Evolutionary conservation across 2,113 vertebrate species (phyloP).

Genomic region (Garra rufa): DNA sequence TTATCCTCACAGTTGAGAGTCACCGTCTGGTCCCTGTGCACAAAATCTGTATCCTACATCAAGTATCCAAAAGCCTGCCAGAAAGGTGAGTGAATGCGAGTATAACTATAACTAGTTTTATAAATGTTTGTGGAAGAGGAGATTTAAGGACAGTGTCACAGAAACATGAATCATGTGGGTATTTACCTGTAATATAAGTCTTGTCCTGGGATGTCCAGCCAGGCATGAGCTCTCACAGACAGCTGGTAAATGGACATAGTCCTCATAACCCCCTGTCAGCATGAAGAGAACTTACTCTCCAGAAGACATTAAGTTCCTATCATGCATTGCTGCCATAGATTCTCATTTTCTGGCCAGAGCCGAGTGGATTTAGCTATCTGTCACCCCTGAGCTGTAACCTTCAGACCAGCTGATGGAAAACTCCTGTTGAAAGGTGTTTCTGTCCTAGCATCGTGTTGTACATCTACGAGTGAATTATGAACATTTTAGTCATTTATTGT

Average conservation of each 20-base stretch:
- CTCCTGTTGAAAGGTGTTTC: background rate
- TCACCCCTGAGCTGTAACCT: background rate
- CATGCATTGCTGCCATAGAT: constrained; percentile 21
- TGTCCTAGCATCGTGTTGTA: background rate
- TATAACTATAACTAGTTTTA: background rate
- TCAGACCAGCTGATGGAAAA: constrained; percentile 12
- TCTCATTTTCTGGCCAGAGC: background rate
- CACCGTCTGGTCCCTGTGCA: constrained; percentile 97
- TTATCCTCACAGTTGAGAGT: constrained; percentile 84
- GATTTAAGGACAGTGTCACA: constrained; percentile 66
- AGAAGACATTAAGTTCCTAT: constrained; percentile 65
- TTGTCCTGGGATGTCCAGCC: constrained; percentile 55
- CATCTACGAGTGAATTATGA: background rate
- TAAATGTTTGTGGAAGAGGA: constrained; percentile 44
- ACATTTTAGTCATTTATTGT: background rate
- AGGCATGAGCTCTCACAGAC: constrained; percentile 64
- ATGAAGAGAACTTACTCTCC: constrained; percentile 53
- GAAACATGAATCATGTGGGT: constrained; percentile 58
- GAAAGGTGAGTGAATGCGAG: constrained; percentile 84
- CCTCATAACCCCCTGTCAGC: constrained; percentile 76
- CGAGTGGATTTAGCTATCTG: background rate
- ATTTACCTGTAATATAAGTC: constrained; percentile 67
- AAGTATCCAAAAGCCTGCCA: constrained; percentile 96
- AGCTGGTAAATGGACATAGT: constrained; percentile 75
- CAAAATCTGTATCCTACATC: constrained; percentile 97